Percentiles rank a stretch among this genome's conserved stretches.
Conservation (phyloP, 2,113 vertebrate genomes). For the Anguilla rostrata region DNA sequence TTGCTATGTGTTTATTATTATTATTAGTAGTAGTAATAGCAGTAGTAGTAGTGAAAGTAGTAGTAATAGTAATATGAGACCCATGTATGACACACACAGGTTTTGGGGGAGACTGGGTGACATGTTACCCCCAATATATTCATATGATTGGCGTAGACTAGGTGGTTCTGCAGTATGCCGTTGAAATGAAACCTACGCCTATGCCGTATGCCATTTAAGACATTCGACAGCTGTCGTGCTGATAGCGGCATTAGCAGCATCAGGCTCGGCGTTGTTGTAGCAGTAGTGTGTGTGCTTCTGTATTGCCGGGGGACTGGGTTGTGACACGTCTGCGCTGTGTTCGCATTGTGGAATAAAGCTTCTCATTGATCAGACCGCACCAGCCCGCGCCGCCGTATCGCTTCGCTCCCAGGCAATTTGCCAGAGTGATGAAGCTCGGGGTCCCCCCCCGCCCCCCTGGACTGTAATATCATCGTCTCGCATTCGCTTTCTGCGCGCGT, state of each 20-base stretch:
- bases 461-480: conserved; percentile 35
- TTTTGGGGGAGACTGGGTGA: too few species aligned
- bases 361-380: conserved; percentile 26
- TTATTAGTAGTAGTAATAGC: too few species aligned
- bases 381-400: neutral
- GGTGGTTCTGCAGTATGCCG: too few species aligned
- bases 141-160: too few species aligned
- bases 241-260: neutral
- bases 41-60: too few species aligned
- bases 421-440: conserved; percentile 21
- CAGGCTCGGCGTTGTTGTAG: too few species aligned
- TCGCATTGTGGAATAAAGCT: neutral
- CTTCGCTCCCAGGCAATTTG: conserved; percentile 22
- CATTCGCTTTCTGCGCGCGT: conserved; percentile 22
- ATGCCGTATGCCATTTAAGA: too few species aligned
- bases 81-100: too few species aligned
- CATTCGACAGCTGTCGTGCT: too few species aligned
- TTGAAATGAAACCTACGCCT: too few species aligned
- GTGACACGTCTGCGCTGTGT: neutral
- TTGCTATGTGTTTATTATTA: neutral
- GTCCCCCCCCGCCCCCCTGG: conserved; percentile 7
- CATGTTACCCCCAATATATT: too few species aligned
- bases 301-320: neutral
- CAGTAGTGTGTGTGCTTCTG: neutral
- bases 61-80: too few species aligned